Evolutionary conservation across 2,888 invertebrate species (phyloP).

Genomic region (Villa cingulata): DNA sequence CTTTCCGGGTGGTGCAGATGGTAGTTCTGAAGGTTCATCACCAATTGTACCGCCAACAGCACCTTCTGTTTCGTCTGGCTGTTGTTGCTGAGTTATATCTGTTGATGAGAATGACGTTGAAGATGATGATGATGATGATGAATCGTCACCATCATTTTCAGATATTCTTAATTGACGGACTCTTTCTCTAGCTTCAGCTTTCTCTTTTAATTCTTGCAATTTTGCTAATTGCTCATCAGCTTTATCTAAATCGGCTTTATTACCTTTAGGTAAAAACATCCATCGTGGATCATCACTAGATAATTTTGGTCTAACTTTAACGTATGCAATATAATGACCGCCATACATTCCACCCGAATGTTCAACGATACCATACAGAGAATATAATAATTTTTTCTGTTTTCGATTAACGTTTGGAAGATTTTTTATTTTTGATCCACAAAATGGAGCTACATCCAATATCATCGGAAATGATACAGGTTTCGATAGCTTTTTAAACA

Average conservation of each 20-base stretch:
- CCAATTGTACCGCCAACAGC: slow-evolving; percentile 30
- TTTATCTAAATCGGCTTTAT: slow-evolving; percentile 40
- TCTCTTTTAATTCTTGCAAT: slow-evolving; percentile 31
- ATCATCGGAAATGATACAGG: slow-evolving; percentile 76
- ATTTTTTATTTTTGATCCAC: slow-evolving; percentile 52
- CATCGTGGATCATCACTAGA: slow-evolving; percentile 51
- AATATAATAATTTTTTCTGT: slow-evolving; percentile 61
- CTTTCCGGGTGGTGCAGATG: slow-evolving; percentile 47
- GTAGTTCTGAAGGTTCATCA: slow-evolving; percentile 20
- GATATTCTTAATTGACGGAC: slow-evolving; percentile 27
- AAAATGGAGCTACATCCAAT: slow-evolving; percentile 83
- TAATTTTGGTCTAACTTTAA: slow-evolving; percentile 64
- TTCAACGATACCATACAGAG: slow-evolving; percentile 89
- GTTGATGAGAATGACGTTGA: slow-evolving; percentile 19
- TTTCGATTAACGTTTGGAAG: slow-evolving; percentile 47
- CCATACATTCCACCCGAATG: slow-evolving; percentile 86
- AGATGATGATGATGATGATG: slow-evolving; percentile 44
- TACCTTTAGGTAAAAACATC: slow-evolving; percentile 55
- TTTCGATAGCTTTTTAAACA: slow-evolving; percentile 71
- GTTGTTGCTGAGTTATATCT: neutral
- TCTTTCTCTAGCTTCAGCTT: slow-evolving; percentile 25
- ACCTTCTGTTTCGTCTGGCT: slow-evolving; percentile 22
- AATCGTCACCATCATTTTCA: slow-evolving; percentile 39
- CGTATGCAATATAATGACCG: slow-evolving; percentile 80
- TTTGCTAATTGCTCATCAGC: slow-evolving; percentile 37